Evolutionary conservation across 2,797 vertebrate species (phyloP).

Genomic region (Semaprochilodus insignis): DNA sequence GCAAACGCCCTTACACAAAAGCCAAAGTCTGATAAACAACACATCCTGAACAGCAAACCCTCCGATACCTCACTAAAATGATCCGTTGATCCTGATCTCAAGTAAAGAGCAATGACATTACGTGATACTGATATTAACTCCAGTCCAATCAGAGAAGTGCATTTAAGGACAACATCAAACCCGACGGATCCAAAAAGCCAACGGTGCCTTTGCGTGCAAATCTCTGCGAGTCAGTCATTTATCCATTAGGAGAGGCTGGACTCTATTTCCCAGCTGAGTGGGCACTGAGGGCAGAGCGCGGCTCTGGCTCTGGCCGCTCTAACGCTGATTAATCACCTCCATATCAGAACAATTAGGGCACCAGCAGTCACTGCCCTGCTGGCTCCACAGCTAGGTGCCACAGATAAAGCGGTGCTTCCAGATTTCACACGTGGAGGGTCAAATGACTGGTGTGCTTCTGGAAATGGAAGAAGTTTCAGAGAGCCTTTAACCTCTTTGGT

Average conservation of each 20-base stretch:
- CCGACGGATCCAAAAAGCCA: too few relatives aligned
- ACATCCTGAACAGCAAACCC: too few relatives aligned
- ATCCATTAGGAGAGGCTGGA: constrained; percentile 3
- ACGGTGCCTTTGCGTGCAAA: neutral
- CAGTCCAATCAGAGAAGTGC: neutral
- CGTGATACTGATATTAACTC: neutral
- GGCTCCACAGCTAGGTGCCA: neutral
- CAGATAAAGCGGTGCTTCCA: neutral
- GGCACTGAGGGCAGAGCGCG: neutral
- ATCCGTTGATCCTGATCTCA: neutral
- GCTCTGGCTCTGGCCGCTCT: neutral
- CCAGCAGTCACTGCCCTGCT: neutral
- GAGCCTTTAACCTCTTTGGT: neutral
- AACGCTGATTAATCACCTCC: neutral
- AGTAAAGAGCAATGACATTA: too few relatives aligned
- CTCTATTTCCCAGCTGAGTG: constrained; percentile 14
- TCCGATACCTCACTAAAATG: too few relatives aligned
- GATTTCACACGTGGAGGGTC: neutral
- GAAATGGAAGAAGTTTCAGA: neutral
- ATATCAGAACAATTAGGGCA: neutral
- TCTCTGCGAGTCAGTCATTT: neutral
- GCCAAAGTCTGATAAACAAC: neutral
- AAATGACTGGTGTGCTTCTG: neutral
- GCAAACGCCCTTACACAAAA: neutral
- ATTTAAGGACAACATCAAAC: neutral